These are phyloP conservation scores for Baronia brevicornis DNA, from an alignment of 2,888 invertebrate species.

Conservation along the genomic window DNA sequence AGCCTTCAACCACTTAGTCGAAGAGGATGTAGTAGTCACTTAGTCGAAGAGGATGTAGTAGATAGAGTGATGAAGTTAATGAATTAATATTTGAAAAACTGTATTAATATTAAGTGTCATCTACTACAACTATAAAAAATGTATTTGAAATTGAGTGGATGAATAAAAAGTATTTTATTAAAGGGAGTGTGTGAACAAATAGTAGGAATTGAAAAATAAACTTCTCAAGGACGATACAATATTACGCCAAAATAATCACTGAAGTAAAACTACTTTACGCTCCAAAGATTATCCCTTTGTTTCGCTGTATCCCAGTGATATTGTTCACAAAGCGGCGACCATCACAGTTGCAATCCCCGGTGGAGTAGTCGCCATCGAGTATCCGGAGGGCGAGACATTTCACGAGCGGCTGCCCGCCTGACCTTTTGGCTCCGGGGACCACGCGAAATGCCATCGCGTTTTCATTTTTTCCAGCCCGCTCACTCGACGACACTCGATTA, in stretches of 20 bases:
- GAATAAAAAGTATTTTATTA: too few relatives aligned
- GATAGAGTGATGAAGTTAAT: too few relatives aligned
- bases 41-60: too few relatives aligned
- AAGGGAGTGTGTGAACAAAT: too few relatives aligned
- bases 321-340: slow-evolving; percentile 23
- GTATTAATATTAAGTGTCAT: too few relatives aligned
- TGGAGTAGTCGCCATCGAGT: slow-evolving; percentile 36
- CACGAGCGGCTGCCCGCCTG: slow-evolving; percentile 61
- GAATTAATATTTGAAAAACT: too few relatives aligned
- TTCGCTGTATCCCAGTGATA: slow-evolving; percentile 18
- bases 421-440: slow-evolving; percentile 67
- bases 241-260: slow-evolving; percentile 15
- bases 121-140: too few relatives aligned
- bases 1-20: too few relatives aligned
- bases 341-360: slow-evolving; percentile 34
- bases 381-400: slow-evolving; percentile 60
- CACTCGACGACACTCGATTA: slow-evolving; percentile 71
- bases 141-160: too few relatives aligned
- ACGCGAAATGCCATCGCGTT: slow-evolving; percentile 68
- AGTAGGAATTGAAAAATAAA: too few relatives aligned
- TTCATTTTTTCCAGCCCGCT: slow-evolving; percentile 54
- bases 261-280: slow-evolving; percentile 15
- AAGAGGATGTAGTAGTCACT: too few relatives aligned
- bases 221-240: too few relatives aligned
- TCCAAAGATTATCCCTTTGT: slow-evolving; percentile 16